Evolutionary conservation across 2,113 vertebrate species (phyloP).

Genomic region (Caracal caracal): DNA sequence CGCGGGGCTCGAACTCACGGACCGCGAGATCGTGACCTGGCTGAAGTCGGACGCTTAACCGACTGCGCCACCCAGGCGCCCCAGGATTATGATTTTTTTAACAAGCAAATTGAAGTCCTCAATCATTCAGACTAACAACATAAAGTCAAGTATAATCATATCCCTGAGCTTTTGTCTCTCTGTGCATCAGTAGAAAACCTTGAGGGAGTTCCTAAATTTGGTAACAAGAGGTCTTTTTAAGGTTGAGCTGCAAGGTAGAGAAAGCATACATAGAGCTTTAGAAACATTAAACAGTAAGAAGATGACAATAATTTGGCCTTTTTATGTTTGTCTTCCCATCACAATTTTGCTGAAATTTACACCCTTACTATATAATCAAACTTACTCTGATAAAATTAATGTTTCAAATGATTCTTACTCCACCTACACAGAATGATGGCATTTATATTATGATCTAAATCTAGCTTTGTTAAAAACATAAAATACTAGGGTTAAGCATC

Average conservation of each 20-base stretch:
- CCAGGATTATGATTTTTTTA: background rate
- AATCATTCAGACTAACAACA: background rate
- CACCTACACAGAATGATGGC: background rate
- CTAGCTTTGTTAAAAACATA: slow-evolving; percentile 11
- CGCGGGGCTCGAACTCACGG: too few relatives aligned
- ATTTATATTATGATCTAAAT: slow-evolving; percentile 2
- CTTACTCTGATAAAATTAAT: background rate
- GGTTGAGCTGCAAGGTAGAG: background rate
- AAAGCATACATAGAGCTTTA: background rate
- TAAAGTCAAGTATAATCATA: background rate
- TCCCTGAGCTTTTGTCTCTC: background rate
- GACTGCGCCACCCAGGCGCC: too few relatives aligned
- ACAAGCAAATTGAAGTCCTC: background rate
- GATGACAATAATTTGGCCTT: background rate
- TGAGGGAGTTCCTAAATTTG: background rate
- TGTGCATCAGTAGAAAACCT: background rate
- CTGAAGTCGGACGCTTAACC: too few relatives aligned
- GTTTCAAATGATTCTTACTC: slow-evolving; percentile 17
- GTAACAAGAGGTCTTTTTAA: background rate
- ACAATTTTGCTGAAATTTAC: slow-evolving; percentile 26
- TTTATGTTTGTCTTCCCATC: slow-evolving; percentile 26
- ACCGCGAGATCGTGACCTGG: too few relatives aligned
- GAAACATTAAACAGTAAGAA: background rate
- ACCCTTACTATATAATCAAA: background rate
- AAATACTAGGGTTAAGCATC: background rate